These are phyloP conservation scores for Drosophila recens DNA, from an alignment of 2,888 invertebrate species.

Conservation along the genomic window DNA sequence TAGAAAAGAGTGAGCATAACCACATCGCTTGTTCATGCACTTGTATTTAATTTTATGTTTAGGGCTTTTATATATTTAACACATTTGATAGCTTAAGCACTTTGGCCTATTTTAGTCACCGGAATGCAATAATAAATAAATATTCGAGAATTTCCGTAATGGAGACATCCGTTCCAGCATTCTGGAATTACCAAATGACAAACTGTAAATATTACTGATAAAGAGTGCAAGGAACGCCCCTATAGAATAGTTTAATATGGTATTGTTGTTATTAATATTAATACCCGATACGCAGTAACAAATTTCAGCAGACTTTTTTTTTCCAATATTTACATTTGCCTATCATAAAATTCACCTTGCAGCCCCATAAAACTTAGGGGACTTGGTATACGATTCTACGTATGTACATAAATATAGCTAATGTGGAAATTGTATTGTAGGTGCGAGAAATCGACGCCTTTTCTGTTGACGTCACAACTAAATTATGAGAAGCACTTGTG, in stretches of 20 bases:
- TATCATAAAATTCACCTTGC: constrained; percentile 53
- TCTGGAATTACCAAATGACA: constrained; percentile 9
- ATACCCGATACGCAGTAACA: constrained; percentile 14
- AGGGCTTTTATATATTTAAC: background rate
- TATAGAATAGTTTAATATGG: constrained; percentile 15
- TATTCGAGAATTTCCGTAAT: constrained; percentile 47
- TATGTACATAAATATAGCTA: background rate
- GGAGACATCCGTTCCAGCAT: constrained; percentile 51
- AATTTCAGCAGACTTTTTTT: constrained; percentile 1
- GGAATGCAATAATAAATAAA: constrained; percentile 12
- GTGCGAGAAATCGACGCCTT: constrained; percentile 42
- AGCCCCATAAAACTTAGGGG: constrained; percentile 17
- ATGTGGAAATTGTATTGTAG: constrained; percentile 14
- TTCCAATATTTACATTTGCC: constrained; percentile 27
- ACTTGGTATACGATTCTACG: constrained; percentile 4
- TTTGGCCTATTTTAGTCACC: background rate
- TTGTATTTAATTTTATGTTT: background rate
- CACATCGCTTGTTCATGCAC: constrained; percentile 3
- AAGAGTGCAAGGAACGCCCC: constrained; percentile 36
- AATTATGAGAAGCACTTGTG: background rate
- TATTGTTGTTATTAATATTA: constrained; percentile 16
- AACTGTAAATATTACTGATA: constrained; percentile 49
- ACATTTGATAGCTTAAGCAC: constrained; percentile 7
- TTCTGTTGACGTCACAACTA: constrained; percentile 47
- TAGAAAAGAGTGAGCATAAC: constrained; percentile 29